Conservation (phyloP, 2,888 invertebrate genomes). For the Caenorhabditis becei region DNA sequence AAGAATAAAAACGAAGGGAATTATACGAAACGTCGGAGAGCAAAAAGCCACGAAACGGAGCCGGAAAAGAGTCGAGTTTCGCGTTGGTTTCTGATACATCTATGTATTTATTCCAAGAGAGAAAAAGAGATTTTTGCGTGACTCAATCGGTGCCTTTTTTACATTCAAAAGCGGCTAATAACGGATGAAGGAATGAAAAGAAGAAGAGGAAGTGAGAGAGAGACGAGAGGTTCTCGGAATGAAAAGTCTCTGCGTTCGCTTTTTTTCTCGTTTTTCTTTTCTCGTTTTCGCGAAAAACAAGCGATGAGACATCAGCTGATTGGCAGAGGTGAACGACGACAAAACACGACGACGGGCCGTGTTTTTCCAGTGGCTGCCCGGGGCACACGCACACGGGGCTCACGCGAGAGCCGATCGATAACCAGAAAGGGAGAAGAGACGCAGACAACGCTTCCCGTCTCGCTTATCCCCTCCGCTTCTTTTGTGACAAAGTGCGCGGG, state of each 20-base stretch:
- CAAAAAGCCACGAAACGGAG: not conserved
- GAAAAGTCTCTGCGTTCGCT: constrained; percentile 41
- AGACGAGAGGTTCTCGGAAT: constrained; percentile 50
- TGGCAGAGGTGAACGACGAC: constrained; percentile 34
- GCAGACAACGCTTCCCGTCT: constrained; percentile 23
- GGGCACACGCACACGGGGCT: constrained; percentile 18
- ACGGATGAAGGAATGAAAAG: constrained; percentile 9
- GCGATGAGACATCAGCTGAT: constrained; percentile 49
- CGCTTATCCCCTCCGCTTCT: constrained; percentile 27
- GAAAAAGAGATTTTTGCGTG: not conserved
- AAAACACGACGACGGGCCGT: constrained; percentile 16
- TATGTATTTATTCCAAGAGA: not conserved
- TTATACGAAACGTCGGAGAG: not conserved
- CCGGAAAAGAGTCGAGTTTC: not conserved
- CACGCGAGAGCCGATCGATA: constrained; percentile 46
- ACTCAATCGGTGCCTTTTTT: constrained; percentile 1
- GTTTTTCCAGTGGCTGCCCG: not conserved
- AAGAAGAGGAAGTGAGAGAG: constrained; percentile 32
- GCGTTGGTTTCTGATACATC: not conserved
- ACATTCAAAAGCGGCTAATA: constrained; percentile 13
- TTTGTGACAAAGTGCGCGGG: constrained; percentile 24
- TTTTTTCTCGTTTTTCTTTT: constrained; percentile 12
- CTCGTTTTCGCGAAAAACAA: constrained; percentile 41
- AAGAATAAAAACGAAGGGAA: not conserved
- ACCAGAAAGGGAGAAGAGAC: constrained; percentile 15